A percentile compares a stretch with the other conserved stretches of the same genome.
Evolutionary conservation across 2,888 invertebrate genomes (phyloP).

Genomic region (Pasiphila rectangulata): DNA sequence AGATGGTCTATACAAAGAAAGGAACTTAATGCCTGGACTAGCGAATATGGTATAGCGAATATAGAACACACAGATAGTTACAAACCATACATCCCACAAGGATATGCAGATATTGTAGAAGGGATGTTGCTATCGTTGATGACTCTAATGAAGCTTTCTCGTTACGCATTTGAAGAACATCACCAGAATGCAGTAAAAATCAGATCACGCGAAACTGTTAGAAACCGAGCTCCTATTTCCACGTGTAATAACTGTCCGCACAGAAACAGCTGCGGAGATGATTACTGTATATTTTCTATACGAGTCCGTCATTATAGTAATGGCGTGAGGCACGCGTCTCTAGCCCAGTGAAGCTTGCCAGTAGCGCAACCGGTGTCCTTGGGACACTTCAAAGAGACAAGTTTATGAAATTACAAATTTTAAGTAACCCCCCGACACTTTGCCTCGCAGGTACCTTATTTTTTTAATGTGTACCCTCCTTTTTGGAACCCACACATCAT

Average conservation of each 20-base stretch:
- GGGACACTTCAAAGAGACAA: neutral
- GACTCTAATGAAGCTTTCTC: neutral
- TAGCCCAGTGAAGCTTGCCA: constrained; percentile 30
- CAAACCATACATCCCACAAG: too few relatives aligned
- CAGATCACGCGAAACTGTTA: constrained; percentile 23
- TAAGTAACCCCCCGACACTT: too few relatives aligned
- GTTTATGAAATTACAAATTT: too few relatives aligned
- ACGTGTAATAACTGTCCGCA: constrained; percentile 38
- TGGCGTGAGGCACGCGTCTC: constrained; percentile 53
- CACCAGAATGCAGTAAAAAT: constrained; percentile 15
- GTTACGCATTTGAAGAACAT: neutral
- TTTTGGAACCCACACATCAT: too few relatives aligned
- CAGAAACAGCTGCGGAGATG: constrained; percentile 53
- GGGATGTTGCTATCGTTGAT: too few relatives aligned
- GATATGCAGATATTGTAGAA: too few relatives aligned
- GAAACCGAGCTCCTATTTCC: constrained; percentile 26
- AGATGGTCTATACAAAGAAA: too few relatives aligned
- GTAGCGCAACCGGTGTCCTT: constrained; percentile 17
- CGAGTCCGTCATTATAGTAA: constrained; percentile 62
- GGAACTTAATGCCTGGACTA: too few relatives aligned
- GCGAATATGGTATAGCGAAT: too few relatives aligned
- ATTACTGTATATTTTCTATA: constrained; percentile 67
- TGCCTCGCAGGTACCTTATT: too few relatives aligned
- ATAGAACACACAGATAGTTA: neutral
- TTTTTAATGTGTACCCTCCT: neutral